Percentiles rank a stretch among this genome's conserved stretches.
Evolutionary conservation across 1,140 invertebrate genomes (phyloP).

Genomic region (Drosophila equinoxialis): DNA sequence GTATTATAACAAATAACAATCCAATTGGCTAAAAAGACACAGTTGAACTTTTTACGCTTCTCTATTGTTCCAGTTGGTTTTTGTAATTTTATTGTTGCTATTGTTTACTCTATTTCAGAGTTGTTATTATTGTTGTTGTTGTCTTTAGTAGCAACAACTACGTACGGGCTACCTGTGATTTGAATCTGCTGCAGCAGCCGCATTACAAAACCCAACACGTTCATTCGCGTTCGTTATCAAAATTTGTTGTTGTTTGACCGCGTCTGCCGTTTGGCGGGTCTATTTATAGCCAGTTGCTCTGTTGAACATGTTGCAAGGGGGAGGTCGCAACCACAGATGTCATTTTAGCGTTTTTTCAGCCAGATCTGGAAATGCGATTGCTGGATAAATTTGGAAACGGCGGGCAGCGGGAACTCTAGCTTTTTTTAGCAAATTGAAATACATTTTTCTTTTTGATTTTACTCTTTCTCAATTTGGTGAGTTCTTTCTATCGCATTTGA

Average conservation of each 20-base stretch:
- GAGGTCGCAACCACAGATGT: too few species aligned
- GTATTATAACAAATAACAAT: constrained; percentile 13
- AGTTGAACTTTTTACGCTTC: constrained; percentile 2
- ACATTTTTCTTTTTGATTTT: too few species aligned
- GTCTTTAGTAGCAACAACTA: constrained; percentile 37
- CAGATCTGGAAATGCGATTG: too few species aligned
- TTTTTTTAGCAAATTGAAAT: too few species aligned
- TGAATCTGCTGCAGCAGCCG: constrained; percentile 40
- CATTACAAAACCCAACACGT: constrained; percentile 41
- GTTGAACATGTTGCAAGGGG: too few species aligned
- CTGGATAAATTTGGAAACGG: too few species aligned
- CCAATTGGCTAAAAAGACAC: constrained; percentile 11
- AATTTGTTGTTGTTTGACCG: background rate
- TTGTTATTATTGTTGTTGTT: constrained; percentile 7
- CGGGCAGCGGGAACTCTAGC: too few species aligned
- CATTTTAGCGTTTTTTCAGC: too few species aligned
- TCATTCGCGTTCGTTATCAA: constrained; percentile 36
- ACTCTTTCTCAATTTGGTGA: too few species aligned
- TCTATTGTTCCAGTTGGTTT: constrained; percentile 13
- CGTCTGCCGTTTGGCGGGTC: too few species aligned
- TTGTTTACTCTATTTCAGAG: constrained; percentile 12
- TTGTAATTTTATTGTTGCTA: constrained; percentile 4
- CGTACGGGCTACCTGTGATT: constrained; percentile 43
- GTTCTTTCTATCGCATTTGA: too few species aligned
- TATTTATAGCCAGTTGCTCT: too few species aligned